These are phyloP conservation scores for Rhagophthalmus giganteus DNA, from an alignment of 2,888 invertebrate genomes.

Conservation along the genomic window DNA sequence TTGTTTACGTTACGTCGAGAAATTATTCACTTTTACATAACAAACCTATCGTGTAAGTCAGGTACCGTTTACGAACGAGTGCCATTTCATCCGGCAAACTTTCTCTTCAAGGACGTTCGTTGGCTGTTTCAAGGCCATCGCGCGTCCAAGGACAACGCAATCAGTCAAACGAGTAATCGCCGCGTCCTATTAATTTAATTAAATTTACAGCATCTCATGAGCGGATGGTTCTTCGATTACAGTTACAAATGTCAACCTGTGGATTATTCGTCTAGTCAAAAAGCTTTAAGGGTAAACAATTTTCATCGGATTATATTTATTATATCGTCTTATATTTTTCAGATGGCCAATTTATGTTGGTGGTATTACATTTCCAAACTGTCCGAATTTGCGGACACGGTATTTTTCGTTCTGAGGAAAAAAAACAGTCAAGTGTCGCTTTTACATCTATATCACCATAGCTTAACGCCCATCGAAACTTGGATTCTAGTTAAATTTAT, in stretches of 20 bases:
- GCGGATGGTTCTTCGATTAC: constrained; percentile 92
- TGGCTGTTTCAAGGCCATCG: constrained; percentile 35
- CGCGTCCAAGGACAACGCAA: constrained; percentile 37
- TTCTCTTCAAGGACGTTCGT: constrained; percentile 47
- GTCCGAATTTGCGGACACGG: constrained; percentile 84
- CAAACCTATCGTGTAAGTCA: constrained; percentile 14
- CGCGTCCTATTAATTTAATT: not conserved
- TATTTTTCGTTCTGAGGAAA: constrained; percentile 83
- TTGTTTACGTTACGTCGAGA: constrained; percentile 7
- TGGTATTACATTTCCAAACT: constrained; percentile 89
- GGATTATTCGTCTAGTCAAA: constrained; percentile 83
- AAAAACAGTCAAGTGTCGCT: constrained; percentile 84
- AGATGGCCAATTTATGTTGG: constrained; percentile 88
- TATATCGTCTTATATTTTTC: constrained; percentile 42
- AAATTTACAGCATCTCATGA: constrained; percentile 79
- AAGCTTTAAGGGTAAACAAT: constrained; percentile 79
- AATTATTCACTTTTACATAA: constrained; percentile 17
- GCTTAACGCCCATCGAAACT: constrained; percentile 74
- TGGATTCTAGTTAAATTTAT: constrained; percentile 79
- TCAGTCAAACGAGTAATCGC: no score
- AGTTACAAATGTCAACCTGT: constrained; percentile 92
- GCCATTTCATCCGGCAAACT: constrained; percentile 41
- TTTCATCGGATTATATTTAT: not conserved
- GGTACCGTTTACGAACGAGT: constrained; percentile 33
- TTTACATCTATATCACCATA: constrained; percentile 84